These are phyloP conservation scores for Acrocyrtus sp. DNA, from an alignment of 2,888 invertebrate species.

Conservation along the genomic window DNA sequence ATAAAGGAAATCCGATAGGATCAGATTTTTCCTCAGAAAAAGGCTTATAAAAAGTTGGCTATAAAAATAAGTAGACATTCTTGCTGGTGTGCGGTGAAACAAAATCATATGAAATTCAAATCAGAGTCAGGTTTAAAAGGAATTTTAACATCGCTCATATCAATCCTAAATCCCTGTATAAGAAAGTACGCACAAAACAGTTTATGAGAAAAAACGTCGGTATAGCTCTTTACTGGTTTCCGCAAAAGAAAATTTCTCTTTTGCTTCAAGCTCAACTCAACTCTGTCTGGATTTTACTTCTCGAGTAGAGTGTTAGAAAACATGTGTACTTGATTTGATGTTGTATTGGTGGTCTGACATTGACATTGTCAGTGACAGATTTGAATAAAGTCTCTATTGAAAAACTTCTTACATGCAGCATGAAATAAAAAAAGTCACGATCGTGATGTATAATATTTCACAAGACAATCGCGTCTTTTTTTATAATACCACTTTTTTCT, in stretches of 20 bases:
- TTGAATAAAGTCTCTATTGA: constrained; percentile 12
- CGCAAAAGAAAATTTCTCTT: background rate
- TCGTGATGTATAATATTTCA: too few relatives aligned
- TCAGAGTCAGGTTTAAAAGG: background rate
- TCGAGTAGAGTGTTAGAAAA: constrained; percentile 20
- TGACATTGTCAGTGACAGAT: constrained; percentile 31
- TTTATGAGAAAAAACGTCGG: background rate
- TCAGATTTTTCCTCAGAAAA: background rate
- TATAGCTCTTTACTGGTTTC: background rate
- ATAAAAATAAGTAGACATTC: too few relatives aligned
- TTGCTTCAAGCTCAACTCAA: background rate
- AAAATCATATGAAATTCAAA: constrained; percentile 17
- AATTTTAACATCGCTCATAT: background rate
- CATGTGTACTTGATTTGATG: constrained; percentile 12
- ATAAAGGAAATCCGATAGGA: background rate
- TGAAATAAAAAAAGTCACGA: too few relatives aligned
- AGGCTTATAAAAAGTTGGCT: too few relatives aligned
- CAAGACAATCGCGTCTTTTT: too few relatives aligned
- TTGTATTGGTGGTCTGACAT: constrained; percentile 38
- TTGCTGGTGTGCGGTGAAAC: too few relatives aligned
- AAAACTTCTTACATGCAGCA: too few relatives aligned
- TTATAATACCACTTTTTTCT: too few relatives aligned
- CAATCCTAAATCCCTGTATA: background rate
- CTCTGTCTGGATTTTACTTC: background rate
- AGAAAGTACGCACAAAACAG: background rate